Percentiles rank a stretch among this genome's conserved stretches.
phyloP scores from a whole-genome alignment of 2,888 invertebrate genomes.

The Peribatodes rhomboidaria region DNA sequence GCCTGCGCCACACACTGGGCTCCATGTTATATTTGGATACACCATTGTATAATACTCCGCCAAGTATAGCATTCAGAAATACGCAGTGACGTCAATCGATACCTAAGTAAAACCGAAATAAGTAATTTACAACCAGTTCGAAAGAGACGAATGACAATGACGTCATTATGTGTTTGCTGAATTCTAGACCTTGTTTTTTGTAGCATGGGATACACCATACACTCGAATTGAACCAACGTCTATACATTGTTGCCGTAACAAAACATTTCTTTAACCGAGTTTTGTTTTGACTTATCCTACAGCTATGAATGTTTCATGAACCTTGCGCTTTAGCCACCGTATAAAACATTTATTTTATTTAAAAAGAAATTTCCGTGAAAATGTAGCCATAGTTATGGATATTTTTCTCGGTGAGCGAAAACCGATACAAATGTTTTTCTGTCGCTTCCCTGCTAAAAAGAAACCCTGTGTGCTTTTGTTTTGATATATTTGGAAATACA shows the following conservation, averaged over 20 bases:
- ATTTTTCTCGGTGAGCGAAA: conserved; percentile 20
- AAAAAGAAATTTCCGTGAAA: conserved; percentile 13
- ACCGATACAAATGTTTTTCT: conserved; percentile 10
- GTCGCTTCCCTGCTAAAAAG: not conserved
- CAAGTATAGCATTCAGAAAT: no score
- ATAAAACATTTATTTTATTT: conserved; percentile 26
- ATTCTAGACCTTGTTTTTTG: no score
- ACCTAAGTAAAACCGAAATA: no score
- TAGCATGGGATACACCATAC: no score
- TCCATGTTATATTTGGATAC: no score
- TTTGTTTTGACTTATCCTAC: conserved; percentile 9
- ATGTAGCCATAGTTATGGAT: conserved; percentile 12
- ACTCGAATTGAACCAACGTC: not conserved
- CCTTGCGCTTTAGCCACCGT: conserved; percentile 4
- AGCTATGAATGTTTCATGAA: conserved; percentile 32
- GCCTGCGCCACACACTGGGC: no score
- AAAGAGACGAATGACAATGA: no score
- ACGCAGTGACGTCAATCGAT: no score
- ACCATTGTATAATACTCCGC: no score
- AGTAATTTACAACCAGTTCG: no score
- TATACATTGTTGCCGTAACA: not conserved
- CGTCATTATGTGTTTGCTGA: no score
- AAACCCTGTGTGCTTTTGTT: not conserved
- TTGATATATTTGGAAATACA: not conserved
- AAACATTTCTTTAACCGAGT: not conserved